Base-by-base conservation (phyloP, 2,797 vertebrate species). In the Lithobates pipiens region DNA sequence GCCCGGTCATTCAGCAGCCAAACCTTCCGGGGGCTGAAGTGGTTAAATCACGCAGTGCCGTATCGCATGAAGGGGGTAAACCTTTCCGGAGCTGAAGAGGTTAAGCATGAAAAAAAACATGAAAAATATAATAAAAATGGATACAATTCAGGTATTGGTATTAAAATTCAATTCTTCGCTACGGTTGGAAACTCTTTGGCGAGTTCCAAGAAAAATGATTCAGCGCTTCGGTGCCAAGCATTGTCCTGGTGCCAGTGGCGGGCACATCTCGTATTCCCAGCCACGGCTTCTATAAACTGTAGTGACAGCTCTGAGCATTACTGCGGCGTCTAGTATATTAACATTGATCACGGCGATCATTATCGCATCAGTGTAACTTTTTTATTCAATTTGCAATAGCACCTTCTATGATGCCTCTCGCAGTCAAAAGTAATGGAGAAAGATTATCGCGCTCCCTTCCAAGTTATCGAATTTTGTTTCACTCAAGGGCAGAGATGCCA, bases 301-400 rank as follows among this genome's bases (percentile, higher is more conserved):
- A 16, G 25, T 81, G 84, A 82, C 68, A 75, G 80, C 69, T 74
- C 32, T n/a, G 70, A 18, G 42, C 73, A 23, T 83, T 79, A 86
- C 63, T 29, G 70, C 36, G 8, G 61, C 69, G 46, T 46, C 76
- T 61, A 34, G 76, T 75, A 46, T 80, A 80, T 80, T 80, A 84
- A 79, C 80, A 83, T 79, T 83, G 76, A 87, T 79, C 82, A 71
- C n/a, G 63, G 63, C 75, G 76, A 83, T 79, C 76, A 83, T 87
- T 83, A 83, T 75, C 85, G 57, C 70, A 87, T 72, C 81, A 69
- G 73, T 69, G 44, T 46, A 61, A 78, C 69, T 70, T 77, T 79
- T 69, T 74, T 57, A 25, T 75, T 78, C 82, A 32, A 69, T 75
- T 69, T 10, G 34, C 71, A 70, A 63, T 70, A 69, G 46, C 46